Conservation (phyloP, 2,797 vertebrate species). For the Alca torda region DNA sequence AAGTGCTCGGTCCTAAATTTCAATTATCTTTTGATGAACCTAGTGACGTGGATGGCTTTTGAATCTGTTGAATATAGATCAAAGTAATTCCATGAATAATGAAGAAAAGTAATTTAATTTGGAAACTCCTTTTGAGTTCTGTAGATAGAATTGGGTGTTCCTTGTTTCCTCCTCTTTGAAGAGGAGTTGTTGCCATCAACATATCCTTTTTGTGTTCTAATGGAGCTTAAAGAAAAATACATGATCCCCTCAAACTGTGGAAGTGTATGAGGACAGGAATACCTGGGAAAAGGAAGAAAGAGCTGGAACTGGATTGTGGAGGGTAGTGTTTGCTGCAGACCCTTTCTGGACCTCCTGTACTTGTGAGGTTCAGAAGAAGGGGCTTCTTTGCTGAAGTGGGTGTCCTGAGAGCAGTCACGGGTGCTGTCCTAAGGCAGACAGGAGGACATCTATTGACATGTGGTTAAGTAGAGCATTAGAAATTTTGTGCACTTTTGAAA, state of each 20-base stretch:
- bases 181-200: neutral
- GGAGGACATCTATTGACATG: neutral
- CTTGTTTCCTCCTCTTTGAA: neutral
- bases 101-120: neutral
- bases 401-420: neutral
- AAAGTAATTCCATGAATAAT: constrained; percentile 1
- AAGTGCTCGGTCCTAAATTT: neutral
- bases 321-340: neutral
- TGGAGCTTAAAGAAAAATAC: neutral
- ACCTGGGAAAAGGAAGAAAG: neutral
- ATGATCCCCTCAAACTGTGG: neutral
- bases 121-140: neutral
- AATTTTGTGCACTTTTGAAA: neutral
- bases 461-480: neutral
- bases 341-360: neutral
- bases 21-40: neutral
- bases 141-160: neutral
- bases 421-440: neutral
- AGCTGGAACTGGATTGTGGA: neutral
- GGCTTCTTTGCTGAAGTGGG: neutral
- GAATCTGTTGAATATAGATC: neutral
- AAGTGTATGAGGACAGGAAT: neutral
- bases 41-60: neutral
- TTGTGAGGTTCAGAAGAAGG: neutral
- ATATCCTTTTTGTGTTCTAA: neutral